phyloP scores from a whole-genome alignment of 2,113 vertebrate species.

The Tetrao urogallus region DNA sequence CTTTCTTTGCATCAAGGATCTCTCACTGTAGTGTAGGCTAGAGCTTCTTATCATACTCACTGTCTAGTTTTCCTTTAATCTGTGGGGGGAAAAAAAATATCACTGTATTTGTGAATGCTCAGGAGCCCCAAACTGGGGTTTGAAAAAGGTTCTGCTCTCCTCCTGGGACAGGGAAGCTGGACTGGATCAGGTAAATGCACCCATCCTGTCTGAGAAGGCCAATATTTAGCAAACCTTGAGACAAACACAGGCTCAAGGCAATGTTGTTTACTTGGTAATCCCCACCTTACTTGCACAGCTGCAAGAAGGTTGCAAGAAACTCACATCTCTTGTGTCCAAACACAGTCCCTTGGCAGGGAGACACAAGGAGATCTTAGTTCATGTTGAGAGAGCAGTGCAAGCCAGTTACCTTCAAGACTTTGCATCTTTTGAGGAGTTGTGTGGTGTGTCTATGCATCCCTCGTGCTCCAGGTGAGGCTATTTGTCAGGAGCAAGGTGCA shows the following conservation, averaged over 20 bases:
- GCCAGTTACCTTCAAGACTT: background rate
- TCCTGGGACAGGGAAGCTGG: background rate
- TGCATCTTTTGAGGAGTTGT: background rate
- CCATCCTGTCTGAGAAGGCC: background rate
- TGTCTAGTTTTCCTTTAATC: too few species aligned
- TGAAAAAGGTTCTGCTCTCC: background rate
- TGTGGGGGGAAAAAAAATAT: too few species aligned
- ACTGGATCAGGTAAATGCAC: background rate
- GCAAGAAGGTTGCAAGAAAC: background rate
- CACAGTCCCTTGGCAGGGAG: background rate
- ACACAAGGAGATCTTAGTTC: background rate
- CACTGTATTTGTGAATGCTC: background rate
- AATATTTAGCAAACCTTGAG: accelerated
- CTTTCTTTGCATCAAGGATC: background rate
- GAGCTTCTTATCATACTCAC: background rate
- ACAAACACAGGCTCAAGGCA: background rate
- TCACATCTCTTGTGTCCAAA: too few species aligned
- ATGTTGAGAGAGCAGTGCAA: background rate
- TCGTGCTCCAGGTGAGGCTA: accelerated
- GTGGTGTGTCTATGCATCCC: background rate
- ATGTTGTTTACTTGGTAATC: background rate
- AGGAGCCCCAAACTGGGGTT: background rate
- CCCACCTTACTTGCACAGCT: background rate
- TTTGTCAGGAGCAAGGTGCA: accelerated
- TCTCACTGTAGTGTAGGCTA: background rate